Evolutionary conservation across 2,113 vertebrate genomes (phyloP).

Genomic region (Plecturocebus donacophilus): DNA sequence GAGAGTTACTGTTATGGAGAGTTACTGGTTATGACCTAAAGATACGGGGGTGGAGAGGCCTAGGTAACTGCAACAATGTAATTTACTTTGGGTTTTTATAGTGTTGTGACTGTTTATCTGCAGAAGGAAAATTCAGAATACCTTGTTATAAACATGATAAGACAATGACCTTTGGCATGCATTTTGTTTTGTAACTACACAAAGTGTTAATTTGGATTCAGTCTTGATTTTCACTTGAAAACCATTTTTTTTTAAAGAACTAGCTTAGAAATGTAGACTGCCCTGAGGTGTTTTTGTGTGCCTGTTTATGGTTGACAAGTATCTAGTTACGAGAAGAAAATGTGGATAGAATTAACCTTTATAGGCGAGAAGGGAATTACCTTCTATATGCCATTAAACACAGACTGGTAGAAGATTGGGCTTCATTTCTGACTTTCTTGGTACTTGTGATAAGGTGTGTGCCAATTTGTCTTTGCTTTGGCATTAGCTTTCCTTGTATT

Average conservation of each 20-base stretch:
- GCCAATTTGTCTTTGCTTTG: background rate
- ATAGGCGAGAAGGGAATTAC: background rate
- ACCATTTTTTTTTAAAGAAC: background rate
- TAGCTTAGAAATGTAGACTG: background rate
- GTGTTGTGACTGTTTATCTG: background rate
- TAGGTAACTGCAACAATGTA: background rate
- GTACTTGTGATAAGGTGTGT: background rate
- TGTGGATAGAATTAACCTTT: background rate
- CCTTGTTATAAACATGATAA: background rate
- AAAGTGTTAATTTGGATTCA: constrained; percentile 3
- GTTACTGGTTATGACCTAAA: constrained; percentile 12
- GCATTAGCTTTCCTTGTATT: background rate
- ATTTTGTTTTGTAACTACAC: constrained; percentile 47
- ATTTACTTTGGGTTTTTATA: background rate
- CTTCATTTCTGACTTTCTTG: constrained; percentile 9
- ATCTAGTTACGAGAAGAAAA: constrained; percentile 23
- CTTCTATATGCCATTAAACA: background rate
- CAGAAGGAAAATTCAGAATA: background rate
- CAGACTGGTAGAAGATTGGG: background rate
- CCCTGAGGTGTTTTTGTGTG: background rate
- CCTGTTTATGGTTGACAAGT: background rate
- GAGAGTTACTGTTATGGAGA: background rate
- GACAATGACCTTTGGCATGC: background rate
- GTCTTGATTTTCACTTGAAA: constrained; percentile 20
- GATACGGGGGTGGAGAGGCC: background rate